Percentiles rank a stretch among this genome's conserved stretches.
These are phyloP conservation scores for Lytechinus pictus DNA, from an alignment of 35 echinoderm and acorn worm genomes.

Conservation along the genomic window DNA sequence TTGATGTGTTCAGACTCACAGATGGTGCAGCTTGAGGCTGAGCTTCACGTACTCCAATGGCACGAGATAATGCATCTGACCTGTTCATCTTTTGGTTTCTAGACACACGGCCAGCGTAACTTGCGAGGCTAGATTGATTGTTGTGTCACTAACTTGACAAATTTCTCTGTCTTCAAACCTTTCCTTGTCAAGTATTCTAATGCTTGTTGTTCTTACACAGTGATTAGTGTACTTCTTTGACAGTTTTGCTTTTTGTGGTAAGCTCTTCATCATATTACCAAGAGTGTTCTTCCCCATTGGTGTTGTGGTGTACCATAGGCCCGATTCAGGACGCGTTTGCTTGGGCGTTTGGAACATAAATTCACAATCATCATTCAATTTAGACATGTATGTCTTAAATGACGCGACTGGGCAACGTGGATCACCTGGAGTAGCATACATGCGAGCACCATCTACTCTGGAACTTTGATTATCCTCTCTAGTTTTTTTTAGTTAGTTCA, in stretches of 20 bases:
- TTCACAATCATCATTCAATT: conserved; percentile 55
- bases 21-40: background rate
- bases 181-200: conserved; percentile 27
- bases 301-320: conserved; percentile 55
- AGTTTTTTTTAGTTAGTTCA: conserved; percentile 46
- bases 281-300: conserved; percentile 68
- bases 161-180: conserved; percentile 22
- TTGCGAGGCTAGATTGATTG: background rate
- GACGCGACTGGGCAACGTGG: conserved; percentile 56
- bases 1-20: background rate
- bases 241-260: conserved; percentile 60
- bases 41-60: conserved; percentile 23
- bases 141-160: conserved; percentile 35
- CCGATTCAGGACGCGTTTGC: background rate
- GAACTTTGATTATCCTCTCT: conserved; percentile 41
- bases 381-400: conserved; percentile 52
- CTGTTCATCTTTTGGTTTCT: conserved; percentile 10
- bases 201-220: conserved; percentile 45
- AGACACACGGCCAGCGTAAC: conserved; percentile 24
- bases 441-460: conserved; percentile 45
- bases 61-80: conserved; percentile 15
- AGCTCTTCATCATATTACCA: conserved; percentile 64
- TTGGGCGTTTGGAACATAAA: conserved; percentile 60
- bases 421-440: conserved; percentile 53
- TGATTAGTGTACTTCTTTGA: conserved; percentile 67